A percentile compares a stretch with the other conserved stretches of the same genome.
Conservation (phyloP, 2,797 vertebrate species). For the Agapornis canus region DNA sequence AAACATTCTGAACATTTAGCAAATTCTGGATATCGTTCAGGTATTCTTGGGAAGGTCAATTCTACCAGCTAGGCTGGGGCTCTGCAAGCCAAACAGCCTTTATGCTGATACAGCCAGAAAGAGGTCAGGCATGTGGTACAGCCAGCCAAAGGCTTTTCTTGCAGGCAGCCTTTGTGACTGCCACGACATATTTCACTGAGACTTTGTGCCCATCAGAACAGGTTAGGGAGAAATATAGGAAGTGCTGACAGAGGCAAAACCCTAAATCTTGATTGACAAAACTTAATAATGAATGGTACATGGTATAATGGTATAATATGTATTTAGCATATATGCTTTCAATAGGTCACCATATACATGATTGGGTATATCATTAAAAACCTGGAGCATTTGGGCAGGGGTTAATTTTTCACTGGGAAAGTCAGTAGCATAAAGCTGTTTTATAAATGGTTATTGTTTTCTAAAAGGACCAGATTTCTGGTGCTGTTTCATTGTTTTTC, state of each 20-base stretch:
- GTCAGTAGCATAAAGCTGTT: not conserved
- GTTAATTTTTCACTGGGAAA: not conserved
- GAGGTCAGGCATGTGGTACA: not conserved
- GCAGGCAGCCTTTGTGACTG: not conserved
- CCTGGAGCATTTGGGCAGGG: not conserved
- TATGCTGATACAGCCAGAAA: not conserved
- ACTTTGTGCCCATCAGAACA: not conserved
- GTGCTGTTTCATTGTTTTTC: not conserved
- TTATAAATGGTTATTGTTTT: slow-evolving; percentile 3
- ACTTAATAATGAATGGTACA: not conserved
- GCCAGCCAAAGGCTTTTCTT: not conserved
- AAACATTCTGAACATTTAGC: not conserved
- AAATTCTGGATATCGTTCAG: not conserved
- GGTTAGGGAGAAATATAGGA: not conserved
- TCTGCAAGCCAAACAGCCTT: not conserved
- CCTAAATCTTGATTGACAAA: not conserved
- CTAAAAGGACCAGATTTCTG: not conserved
- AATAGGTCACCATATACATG: not conserved
- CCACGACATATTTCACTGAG: not conserved
- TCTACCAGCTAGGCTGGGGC: not conserved
- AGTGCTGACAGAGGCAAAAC: not conserved
- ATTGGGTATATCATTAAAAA: not conserved
- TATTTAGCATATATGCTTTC: not conserved
- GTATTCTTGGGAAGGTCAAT: not conserved
- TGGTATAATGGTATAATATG: not conserved